Evolutionary conservation across 2,888 invertebrate genomes (phyloP), one percentile per base, ranked within the genome.

Genomic region (Bimastos eiseni): DNA sequence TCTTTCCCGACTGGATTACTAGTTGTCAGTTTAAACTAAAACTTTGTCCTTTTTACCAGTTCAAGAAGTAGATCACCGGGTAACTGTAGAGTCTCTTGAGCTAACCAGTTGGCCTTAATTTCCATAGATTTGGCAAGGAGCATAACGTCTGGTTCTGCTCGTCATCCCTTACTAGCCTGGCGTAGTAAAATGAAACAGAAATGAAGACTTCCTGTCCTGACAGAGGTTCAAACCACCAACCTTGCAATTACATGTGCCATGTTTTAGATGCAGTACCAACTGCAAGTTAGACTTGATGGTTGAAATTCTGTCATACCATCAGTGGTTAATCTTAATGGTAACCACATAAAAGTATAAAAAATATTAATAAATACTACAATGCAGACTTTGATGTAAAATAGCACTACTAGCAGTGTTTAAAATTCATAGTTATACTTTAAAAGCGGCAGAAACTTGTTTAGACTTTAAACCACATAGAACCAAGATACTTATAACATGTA

Each of bases 351-450:
- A n/a, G 70, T 55, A 24, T 70, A n/a, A 17, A 24, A 70, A 70
- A 11, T 5, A 24, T 70, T n/a, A 70, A 70, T 70, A 70, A 70
- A 70, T 70, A 70, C 70, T 70, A 70, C n/a, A 70, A n/a, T 70
- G 70, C 70, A 70, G 70, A 70, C 70, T 30, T 70, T 70, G 70
- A 70, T 70, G 70, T 70, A 70, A 70, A 70, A 70, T 70, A 70
- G 70, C 70, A 70, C 70, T 70, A 70, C 70, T 70, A 70, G 70
- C 70, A n/a, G 70, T n/a, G 8, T 70, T 70, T 70, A n/a, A 55
- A 70, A 70, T 70, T 8, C 70, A 70, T n/a, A 30, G 70, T 1
- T 70, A 70, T 70, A 6, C n/a, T 70, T 70, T 11, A n/a, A 70
- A 70, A 70, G 30, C 70, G 30, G 70, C 8, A 70, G n/a, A 70